phyloP scores from a whole-genome alignment of 2,888 invertebrate species.

The Campoletis raptor region DNA sequence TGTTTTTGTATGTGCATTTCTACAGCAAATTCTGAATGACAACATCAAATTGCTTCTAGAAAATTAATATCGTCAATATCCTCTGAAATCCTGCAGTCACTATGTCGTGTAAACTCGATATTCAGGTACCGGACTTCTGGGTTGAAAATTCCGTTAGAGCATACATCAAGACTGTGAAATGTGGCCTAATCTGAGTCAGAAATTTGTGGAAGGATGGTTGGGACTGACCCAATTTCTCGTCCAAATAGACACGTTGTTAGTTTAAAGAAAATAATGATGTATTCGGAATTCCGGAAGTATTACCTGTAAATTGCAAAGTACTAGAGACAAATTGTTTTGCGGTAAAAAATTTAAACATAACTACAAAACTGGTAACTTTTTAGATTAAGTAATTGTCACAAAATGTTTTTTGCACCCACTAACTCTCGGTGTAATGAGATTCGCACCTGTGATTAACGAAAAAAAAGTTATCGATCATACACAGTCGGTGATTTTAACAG shows the following conservation, averaged over 20 bases:
- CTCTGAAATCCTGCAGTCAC: not conserved
- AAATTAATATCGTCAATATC: not conserved
- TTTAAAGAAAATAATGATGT: not conserved
- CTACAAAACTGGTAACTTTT: not conserved
- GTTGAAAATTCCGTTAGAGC: not conserved
- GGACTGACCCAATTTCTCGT: not conserved
- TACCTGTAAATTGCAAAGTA: not conserved
- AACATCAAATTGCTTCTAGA: not conserved
- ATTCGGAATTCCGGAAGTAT: not conserved
- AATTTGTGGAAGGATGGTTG: not conserved
- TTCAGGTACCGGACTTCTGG: not conserved
- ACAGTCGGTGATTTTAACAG: no score
- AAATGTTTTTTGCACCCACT: not conserved
- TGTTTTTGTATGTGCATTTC: not conserved
- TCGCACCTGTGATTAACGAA: not conserved
- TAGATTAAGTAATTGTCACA: not conserved
- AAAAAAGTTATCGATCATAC: not conserved
- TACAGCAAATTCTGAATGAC: not conserved
- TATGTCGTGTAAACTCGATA: not conserved
- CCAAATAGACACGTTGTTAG: not conserved
- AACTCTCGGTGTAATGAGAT: not conserved
- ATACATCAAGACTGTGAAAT: not conserved
- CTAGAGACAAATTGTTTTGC: not conserved
- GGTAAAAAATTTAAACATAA: not conserved
- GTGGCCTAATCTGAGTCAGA: slow-evolving; percentile 11